Evolutionary conservation across 2,888 invertebrate species (phyloP).

Genomic region (Zaprionus obscuricornis): DNA sequence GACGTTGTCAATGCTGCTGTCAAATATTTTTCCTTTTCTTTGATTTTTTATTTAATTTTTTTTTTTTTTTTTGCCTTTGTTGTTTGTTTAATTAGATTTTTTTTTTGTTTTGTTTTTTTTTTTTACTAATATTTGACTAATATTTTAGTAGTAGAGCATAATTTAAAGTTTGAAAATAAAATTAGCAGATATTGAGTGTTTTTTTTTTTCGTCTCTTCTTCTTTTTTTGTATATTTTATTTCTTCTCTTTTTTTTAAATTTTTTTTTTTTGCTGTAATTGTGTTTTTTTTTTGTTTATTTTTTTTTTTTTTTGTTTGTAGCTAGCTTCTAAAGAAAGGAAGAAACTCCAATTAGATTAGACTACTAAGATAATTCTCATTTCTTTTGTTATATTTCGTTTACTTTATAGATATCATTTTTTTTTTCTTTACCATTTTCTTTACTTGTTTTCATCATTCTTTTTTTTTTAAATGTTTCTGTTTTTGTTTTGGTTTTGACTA

Average conservation of each 20-base stretch:
- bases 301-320: slow-evolving; percentile 40
- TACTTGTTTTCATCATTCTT: slow-evolving; percentile 21
- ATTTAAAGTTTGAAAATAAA: slow-evolving; percentile 72
- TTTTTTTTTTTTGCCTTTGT: slow-evolving; percentile 39
- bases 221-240: slow-evolving; percentile 42
- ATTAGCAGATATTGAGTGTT: slow-evolving; percentile 70
- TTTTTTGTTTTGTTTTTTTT: slow-evolving; percentile 1
- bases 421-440: slow-evolving; percentile 33
- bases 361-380: slow-evolving; percentile 70
- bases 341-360: slow-evolving; percentile 76
- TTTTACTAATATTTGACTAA: slow-evolving; percentile 68
- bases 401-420: slow-evolving; percentile 6
- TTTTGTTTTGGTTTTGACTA: slow-evolving; percentile 47
- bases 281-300: slow-evolving; percentile 35
- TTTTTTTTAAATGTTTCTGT: slow-evolving; percentile 18
- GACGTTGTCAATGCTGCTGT: slow-evolving; percentile 30
- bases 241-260: slow-evolving; percentile 31
- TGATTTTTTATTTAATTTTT: slow-evolving; percentile 5
- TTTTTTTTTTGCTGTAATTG: slow-evolving; percentile 39
- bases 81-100: slow-evolving; percentile 11
- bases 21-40: no score
- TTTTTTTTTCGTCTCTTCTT: slow-evolving; percentile 51
- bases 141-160: slow-evolving; percentile 70
- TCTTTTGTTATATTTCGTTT: slow-evolving; percentile 13
- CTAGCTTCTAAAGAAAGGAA: slow-evolving; percentile 77